Base-by-base conservation (phyloP, 2,888 invertebrate species). In the Tetranychus truncatus region DNA sequence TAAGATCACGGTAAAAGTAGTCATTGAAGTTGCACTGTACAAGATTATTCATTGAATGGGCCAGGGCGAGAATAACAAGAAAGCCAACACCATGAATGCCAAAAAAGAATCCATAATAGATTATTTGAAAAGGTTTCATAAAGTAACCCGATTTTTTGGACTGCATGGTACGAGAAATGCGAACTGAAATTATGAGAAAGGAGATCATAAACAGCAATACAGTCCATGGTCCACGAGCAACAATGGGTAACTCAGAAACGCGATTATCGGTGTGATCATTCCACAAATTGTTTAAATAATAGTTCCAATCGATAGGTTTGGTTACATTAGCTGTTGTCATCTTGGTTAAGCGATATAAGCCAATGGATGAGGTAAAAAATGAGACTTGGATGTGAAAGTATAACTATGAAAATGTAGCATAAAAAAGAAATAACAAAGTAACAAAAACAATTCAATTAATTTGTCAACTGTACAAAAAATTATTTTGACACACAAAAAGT, bases 221-320 rank as follows among this genome's bases (percentile, higher is more conserved):
- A 20, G 20, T 20, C 69, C 69, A 69, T 20, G 69, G 69, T 6
- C 69, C 69, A 6, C 69, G 20, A 21, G 20, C 11, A 21, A 69
- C 34, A 20, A 69, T 24, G 11, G 69, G 69, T 69, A 69, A 69
- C 20, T 69, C 69, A 24, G 69, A 20, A 21, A 69, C 69, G 20
- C 69, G 69, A 24, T 69, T 7, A 21, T 69, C 69, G 5, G 20
- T 69, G 11, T 20, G 15, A 55, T 55, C 69, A 24, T 69, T 69
- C 69, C 69, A 69, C 69, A 69, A 20, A 69, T 69, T 21, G 6
- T 24, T 69, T 2, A 69, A 24, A 69, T 24, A 21, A 21, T 69
- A 69, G 21, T 69, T 24, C 69, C 20, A 55, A 15, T 55, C 11
- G 55, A 55, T 55, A 15, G 55, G 55, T 55, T 55, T 55, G 55